These are phyloP conservation scores for Chrysolina haemoptera DNA, from an alignment of 2,888 invertebrate genomes.

Conservation along the genomic window DNA sequence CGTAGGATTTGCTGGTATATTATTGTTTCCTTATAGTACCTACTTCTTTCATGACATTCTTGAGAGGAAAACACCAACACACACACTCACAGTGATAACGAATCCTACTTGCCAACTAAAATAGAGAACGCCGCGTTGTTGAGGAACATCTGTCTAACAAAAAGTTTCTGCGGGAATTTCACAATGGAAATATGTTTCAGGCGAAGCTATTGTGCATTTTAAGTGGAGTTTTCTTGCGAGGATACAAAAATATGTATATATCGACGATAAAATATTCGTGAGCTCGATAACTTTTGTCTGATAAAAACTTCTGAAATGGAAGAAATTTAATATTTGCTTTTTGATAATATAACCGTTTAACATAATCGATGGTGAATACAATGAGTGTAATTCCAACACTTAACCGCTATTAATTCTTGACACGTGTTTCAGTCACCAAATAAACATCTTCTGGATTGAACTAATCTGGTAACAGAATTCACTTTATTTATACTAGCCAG, in stretches of 20 bases:
- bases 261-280: constrained; percentile 8
- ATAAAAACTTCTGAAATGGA: neutral
- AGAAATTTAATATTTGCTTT: too few relatives aligned
- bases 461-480: too few relatives aligned
- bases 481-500: too few relatives aligned
- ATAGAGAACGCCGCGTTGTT: constrained; percentile 35
- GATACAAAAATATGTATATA: neutral
- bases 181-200: constrained; percentile 38
- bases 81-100: constrained; percentile 38
- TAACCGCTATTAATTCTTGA: too few relatives aligned
- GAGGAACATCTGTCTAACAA: constrained; percentile 33
- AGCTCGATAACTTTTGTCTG: neutral
- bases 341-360: too few relatives aligned
- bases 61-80: neutral
- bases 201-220: constrained; percentile 34
- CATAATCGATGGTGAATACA: too few relatives aligned
- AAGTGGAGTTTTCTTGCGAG: constrained; percentile 27
- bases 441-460: too few relatives aligned
- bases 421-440: too few relatives aligned
- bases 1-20: too few relatives aligned
- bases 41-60: constrained; percentile 32
- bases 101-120: constrained; percentile 36
- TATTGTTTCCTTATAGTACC: constrained; percentile 11
- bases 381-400: too few relatives aligned
- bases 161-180: constrained; percentile 31